Conservation (phyloP, 2,113 vertebrate genomes). For the Onychostoma macrolepis region DNA sequence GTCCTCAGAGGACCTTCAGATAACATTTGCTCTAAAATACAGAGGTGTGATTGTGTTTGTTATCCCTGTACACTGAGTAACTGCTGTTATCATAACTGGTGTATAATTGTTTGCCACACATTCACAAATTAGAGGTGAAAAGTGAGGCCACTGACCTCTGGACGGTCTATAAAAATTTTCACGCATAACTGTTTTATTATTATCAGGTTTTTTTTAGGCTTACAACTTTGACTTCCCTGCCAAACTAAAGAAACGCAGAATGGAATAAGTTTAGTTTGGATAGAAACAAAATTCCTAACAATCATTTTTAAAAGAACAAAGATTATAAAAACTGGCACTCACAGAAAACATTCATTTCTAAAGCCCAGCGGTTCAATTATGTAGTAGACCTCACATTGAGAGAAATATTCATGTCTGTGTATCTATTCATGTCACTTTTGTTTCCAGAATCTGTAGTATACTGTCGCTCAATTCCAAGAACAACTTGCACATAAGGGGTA, state of each 20-base stretch:
- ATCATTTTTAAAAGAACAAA: neutral
- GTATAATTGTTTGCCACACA: slow-evolving; percentile 23
- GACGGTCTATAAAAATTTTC: neutral
- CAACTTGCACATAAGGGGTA: neutral
- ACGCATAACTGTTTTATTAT: neutral
- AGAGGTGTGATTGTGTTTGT: slow-evolving; percentile 3
- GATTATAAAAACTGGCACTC: neutral
- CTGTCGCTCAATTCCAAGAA: neutral
- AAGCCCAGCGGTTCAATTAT: slow-evolving; percentile 8
- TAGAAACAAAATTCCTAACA: neutral
- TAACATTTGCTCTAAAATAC: slow-evolving; percentile 37
- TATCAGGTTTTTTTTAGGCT: neutral
- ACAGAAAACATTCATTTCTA: neutral
- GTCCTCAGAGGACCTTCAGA: slow-evolving; percentile 58
- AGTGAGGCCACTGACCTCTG: slow-evolving; percentile 23
- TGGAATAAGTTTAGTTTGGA: slow-evolving; percentile 2
- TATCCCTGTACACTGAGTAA: slow-evolving; percentile 6
- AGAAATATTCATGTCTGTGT: neutral
- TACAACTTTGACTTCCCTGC: slow-evolving; percentile 6
- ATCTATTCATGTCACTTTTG: slow-evolving; percentile 17
- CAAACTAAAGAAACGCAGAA: slow-evolving; percentile 13
- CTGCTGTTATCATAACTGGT: neutral
- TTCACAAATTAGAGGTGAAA: slow-evolving; percentile 27
- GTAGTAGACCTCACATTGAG: slow-evolving; percentile 25
- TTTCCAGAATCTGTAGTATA: neutral